phyloP scores from a whole-genome alignment of 2,113 vertebrate species.

The Cyanoramphus novaezelandiae region DNA sequence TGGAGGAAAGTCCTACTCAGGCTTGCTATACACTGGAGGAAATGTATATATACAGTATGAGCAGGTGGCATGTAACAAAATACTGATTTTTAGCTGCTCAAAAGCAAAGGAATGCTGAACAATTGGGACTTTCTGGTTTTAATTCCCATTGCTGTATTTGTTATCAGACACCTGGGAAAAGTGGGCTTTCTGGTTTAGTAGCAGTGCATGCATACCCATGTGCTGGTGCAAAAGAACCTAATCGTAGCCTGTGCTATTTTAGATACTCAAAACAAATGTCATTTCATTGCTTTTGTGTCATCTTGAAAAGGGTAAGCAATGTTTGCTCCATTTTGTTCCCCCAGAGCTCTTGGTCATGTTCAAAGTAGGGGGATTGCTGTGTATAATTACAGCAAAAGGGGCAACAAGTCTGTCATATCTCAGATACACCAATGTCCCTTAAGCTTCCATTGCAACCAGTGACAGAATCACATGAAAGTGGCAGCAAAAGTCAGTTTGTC shows the following conservation, averaged over 20 bases:
- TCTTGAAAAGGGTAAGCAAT: neutral
- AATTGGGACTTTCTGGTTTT: neutral
- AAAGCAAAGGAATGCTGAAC: neutral
- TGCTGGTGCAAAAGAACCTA: neutral
- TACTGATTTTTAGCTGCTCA: neutral
- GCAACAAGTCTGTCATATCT: neutral
- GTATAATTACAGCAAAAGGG: neutral
- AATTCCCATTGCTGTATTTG: neutral
- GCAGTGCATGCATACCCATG: neutral
- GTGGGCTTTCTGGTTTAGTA: neutral
- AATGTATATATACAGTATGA: fast-evolving
- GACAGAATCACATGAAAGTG: neutral
- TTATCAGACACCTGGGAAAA: neutral
- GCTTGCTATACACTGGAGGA: neutral
- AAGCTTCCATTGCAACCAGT: neutral
- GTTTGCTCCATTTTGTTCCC: fast-evolving
- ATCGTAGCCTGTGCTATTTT: neutral
- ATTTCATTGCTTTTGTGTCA: neutral
- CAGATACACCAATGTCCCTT: neutral
- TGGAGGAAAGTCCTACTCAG: neutral
- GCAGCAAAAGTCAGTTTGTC: neutral
- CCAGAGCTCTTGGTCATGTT: neutral
- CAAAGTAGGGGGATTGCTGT: neutral
- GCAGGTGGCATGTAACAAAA: neutral
- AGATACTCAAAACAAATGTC: fast-evolving